A percentile compares a stretch with the other conserved stretches of the same genome.
Conservation (phyloP, 2,113 vertebrate species). For the Dipodomys stephensi region DNA sequence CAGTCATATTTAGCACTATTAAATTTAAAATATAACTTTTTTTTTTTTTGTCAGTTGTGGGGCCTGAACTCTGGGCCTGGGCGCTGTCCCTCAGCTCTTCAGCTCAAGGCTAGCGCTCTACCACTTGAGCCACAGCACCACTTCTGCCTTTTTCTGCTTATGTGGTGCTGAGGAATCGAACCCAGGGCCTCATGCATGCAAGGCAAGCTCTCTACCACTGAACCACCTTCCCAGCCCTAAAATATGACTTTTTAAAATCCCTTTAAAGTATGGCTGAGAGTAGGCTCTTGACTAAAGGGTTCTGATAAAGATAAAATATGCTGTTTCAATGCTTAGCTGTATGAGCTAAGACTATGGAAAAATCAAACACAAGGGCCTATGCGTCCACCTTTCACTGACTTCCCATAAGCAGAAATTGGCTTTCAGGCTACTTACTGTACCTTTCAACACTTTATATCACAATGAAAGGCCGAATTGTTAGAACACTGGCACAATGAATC, state of each 20-base stretch:
- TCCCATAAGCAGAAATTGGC: slow-evolving; percentile 34
- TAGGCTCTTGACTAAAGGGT: background rate
- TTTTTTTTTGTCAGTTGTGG: too few species aligned
- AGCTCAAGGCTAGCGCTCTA: too few species aligned
- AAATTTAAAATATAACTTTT: too few species aligned
- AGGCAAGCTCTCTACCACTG: too few species aligned
- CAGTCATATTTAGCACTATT: background rate
- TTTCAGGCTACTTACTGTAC: slow-evolving; percentile 20
- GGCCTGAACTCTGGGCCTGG: too few species aligned
- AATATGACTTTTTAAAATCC: background rate
- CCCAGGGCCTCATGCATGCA: too few species aligned
- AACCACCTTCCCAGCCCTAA: too few species aligned
- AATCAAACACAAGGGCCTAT: slow-evolving; percentile 2
- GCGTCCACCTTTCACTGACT: background rate
- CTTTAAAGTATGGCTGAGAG: background rate
- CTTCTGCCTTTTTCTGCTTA: too few species aligned
- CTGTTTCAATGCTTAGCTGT: slow-evolving; percentile 12
- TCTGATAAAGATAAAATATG: slow-evolving; percentile 53
- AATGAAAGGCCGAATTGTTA: slow-evolving; percentile 54
- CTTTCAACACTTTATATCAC: slow-evolving; percentile 56
- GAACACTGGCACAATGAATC: slow-evolving; percentile 1
- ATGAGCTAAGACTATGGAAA: slow-evolving; percentile 37
- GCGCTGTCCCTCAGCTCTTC: too few species aligned
- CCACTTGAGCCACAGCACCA: too few species aligned
- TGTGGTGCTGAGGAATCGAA: too few species aligned